Base-by-base conservation (phyloP, 1,140 invertebrate genomes). In the Neelides sp. region DNA sequence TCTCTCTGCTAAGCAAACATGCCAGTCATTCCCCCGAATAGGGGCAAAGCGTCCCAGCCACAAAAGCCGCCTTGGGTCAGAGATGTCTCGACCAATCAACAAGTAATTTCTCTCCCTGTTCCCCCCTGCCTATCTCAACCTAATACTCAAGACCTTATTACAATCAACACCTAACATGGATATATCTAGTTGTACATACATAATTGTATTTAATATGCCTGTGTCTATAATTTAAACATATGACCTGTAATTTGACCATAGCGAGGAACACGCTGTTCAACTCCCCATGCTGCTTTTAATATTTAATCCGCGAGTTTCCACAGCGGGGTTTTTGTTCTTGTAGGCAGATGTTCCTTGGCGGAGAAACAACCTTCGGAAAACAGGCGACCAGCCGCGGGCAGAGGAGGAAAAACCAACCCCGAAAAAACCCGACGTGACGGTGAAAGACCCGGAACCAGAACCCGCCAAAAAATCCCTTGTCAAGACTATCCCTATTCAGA, bases 51-150 rank as follows among this genome's bases (percentile, higher is more conserved):
- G 10, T 8, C 19, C 20, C 49, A 42, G 36, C 30, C 24, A 28
- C 43, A 52, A 20, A 52, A 43, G 34, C 50, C 50, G 23, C 50
- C 50, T 17, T 52, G 50, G 50, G 43, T 40, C 24, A 52, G 35
- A 19, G 35, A 27, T 4, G 20, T 26, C 22, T 45, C 36, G 17
- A 52, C 27, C 24, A 10, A 45, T 46, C 42, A 52, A 40, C 50
- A 52, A 52, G 50, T 52, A 52, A 39, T 24, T 19, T 43, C 27
- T 19, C 41, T 43, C 27, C 24, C 27, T 23, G 20, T 43, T 20
- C 19, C 27, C 20, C 20, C 41, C 41, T 24, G 20, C 17, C 17
- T 17, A 40, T 40, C 37, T 5, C n/a, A 40, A n/a, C n/a, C 37
- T 5, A 19, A 19, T 19, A 40, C 37, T 5, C 20, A 13, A 8